Evolutionary conservation across 1,140 invertebrate species (phyloP), one percentile per base, ranked within the genome.

Genomic region (Zophobas morio): DNA sequence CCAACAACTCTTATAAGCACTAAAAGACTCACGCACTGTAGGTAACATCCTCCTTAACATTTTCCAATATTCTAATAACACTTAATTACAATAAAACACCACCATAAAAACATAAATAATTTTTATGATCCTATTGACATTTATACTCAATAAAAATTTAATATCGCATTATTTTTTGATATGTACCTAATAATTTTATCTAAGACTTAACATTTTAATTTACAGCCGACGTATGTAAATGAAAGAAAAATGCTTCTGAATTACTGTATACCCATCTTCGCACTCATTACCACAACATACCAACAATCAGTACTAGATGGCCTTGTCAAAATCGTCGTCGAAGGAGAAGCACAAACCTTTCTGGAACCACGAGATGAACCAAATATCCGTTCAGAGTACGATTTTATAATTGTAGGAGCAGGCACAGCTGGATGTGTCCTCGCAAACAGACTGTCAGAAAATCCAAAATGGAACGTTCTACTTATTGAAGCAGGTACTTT

Each of bases 401-500:
- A 96, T 86, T 96, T 96, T 87, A 93, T 96, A 78, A 91, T 96
- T 33, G 92, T 98, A 72, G 96, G 96, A 0, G 95, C 94, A 2
- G 96, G 96, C 0, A 96, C 95, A 6, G 94, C 94, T 0, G 96
- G 95, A 4, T 90, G 93, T 32, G 95, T 94, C 35, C 93, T 95
- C 6, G 95, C 95, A 2, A 92, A 94, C 1, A 90, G 96, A 53
- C 88, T 97, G 37, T 93, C 93, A 0, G 93, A 96, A 82, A 92
- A 95, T 37, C 91, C 91, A 0, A 88, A 93, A 81, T 94, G 93
- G 91, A 93, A 91, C 63, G 94, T 96, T 1, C 85, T 97, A 60
- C 86, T 97, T 8, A 90, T 92, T 6, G 92, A 93, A 86, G 88
- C 89, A 78, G 92, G 91, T 6, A 82, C 82, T n/a, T 20, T 20